Conservation (phyloP, 2,113 vertebrate genomes). For the Lonchura striata region DNA sequence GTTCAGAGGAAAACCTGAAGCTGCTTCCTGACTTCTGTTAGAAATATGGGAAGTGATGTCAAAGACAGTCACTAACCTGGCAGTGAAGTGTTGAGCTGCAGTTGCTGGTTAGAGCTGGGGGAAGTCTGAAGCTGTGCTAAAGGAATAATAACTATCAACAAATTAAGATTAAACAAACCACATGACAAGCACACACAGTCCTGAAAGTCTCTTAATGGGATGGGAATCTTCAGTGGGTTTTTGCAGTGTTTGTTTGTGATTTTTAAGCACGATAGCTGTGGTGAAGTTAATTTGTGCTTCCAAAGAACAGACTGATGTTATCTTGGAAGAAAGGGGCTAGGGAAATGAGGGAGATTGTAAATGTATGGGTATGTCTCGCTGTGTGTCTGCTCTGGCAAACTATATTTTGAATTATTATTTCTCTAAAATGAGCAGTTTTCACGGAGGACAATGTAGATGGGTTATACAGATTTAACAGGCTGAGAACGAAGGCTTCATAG, state of each 20-base stretch:
- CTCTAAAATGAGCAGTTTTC: background rate
- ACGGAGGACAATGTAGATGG: background rate
- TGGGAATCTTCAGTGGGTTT: background rate
- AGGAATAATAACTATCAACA: background rate
- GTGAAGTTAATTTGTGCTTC: slow-evolving; percentile 15
- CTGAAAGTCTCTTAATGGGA: background rate
- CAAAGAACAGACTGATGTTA: background rate
- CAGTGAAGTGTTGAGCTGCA: background rate
- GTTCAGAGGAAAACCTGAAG: background rate
- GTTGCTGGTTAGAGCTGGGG: background rate
- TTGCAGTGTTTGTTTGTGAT: slow-evolving; percentile 6
- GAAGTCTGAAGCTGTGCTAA: background rate
- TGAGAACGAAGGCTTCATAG: background rate
- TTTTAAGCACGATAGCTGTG: background rate
- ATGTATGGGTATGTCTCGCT: fast-evolving
- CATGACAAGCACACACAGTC: background rate
- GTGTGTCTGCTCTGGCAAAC: background rate
- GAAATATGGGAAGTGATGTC: background rate
- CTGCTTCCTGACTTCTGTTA: background rate
- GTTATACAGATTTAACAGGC: background rate
- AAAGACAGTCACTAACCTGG: background rate
- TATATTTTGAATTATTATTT: background rate
- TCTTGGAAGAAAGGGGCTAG: background rate
- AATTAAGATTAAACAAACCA: slow-evolving; percentile 31
- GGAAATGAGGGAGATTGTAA: background rate